Percentiles rank a stretch among this genome's conserved stretches.
phyloP scores from a whole-genome alignment of 2,888 invertebrate genomes.

The Drosophila antonietae region DNA sequence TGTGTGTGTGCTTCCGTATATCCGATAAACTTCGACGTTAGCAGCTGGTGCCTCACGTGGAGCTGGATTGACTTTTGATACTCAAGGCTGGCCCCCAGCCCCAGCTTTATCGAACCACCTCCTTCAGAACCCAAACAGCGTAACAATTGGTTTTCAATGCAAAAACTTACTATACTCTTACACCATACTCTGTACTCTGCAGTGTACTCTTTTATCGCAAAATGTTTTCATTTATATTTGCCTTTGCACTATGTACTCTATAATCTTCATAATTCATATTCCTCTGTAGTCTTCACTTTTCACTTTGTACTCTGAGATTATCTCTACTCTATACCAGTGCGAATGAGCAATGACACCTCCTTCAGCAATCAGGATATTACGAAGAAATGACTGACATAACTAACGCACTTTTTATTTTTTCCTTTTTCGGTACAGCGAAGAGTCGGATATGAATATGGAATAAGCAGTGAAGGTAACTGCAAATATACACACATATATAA shows the following conservation, averaged over 20 bases:
- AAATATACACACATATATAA: neutral
- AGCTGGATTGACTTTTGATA: constrained; percentile 11
- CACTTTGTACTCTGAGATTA: neutral
- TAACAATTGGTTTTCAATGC: constrained; percentile 22
- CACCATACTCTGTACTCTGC: neutral
- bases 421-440: neutral
- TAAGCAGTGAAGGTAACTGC: constrained; percentile 3
- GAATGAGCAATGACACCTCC: constrained; percentile 1
- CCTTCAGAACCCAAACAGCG: neutral
- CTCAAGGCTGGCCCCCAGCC: constrained; percentile 14
- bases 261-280: neutral
- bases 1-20: constrained; percentile 3
- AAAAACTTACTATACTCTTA: constrained; percentile 1
- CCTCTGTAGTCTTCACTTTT: neutral
- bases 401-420: constrained; percentile 14
- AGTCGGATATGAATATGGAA: constrained; percentile 22
- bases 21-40: constrained; percentile 35
- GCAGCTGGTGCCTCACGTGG: constrained; percentile 28
- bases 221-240: neutral
- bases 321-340: neutral
- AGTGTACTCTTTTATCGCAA: neutral
- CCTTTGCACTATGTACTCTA: neutral
- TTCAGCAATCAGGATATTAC: constrained; percentile 7
- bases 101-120: constrained; percentile 17
- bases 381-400: constrained; percentile 4